Conservation (phyloP, 2,888 invertebrate species). For the Amiota communis region DNA sequence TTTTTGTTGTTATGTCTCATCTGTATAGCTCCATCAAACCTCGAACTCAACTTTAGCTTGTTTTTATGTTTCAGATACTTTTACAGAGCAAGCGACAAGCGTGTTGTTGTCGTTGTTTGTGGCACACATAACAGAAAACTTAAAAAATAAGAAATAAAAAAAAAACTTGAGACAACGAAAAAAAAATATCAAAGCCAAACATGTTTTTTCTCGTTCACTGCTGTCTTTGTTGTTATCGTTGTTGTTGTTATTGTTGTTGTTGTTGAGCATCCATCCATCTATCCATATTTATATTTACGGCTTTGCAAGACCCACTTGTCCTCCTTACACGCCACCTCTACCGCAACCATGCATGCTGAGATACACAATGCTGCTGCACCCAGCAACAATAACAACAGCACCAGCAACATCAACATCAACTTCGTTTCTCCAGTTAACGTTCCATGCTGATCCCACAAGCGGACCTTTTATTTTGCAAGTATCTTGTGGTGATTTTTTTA, state of each 20-base stretch:
- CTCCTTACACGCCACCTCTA: neutral
- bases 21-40: too few relatives aligned
- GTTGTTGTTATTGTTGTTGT: slow-evolving; percentile 5
- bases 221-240: neutral
- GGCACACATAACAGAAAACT: slow-evolving; percentile 48
- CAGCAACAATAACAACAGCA: slow-evolving; percentile 34
- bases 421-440: slow-evolving; percentile 20
- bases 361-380: slow-evolving; percentile 38
- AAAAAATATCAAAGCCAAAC: slow-evolving; percentile 66
- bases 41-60: neutral
- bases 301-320: neutral
- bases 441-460: slow-evolving; percentile 25
- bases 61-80: slow-evolving; percentile 11
- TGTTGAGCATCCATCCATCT: slow-evolving; percentile 18
- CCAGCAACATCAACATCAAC: slow-evolving; percentile 16
- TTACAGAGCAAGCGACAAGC: slow-evolving; percentile 45
- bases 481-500: slow-evolving; percentile 51
- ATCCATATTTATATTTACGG: slow-evolving; percentile 19
- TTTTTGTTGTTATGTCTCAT: too few relatives aligned
- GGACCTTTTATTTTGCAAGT: slow-evolving; percentile 45
- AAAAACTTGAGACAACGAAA: slow-evolving; percentile 51
- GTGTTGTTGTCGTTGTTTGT: slow-evolving; percentile 7
- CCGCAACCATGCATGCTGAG: slow-evolving; percentile 4
- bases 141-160: slow-evolving; percentile 47
- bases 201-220: slow-evolving; percentile 55